These are phyloP conservation scores for Esox masquinongy DNA, from an alignment of 2,797 vertebrate species.

Conservation along the genomic window DNA sequence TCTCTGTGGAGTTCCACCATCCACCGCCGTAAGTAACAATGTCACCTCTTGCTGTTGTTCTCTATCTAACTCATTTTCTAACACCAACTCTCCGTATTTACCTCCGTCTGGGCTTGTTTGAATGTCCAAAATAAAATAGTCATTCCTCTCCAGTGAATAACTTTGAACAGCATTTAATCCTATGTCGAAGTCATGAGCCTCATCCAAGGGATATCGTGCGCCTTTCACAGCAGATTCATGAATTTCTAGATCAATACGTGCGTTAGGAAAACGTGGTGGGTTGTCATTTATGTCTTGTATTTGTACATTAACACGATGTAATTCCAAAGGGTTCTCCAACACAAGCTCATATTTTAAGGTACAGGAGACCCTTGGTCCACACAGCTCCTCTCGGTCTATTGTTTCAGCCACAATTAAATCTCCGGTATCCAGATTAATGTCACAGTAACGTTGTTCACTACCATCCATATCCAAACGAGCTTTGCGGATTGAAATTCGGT, in stretches of 20 bases:
- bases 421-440: conserved; percentile 32
- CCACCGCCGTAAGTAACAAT: not conserved
- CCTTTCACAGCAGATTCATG: conserved; percentile 41
- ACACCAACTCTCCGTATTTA: conserved; percentile 61
- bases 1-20: conserved; percentile 50
- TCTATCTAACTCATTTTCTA: conserved; percentile 66
- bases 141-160: conserved; percentile 67
- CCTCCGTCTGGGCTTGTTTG: not conserved
- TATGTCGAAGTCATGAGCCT: conserved; percentile 64
- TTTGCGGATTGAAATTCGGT: conserved; percentile 43
- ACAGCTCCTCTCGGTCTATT: conserved; percentile 69
- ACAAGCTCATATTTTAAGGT: conserved; percentile 71
- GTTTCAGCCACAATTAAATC: conserved; percentile 28
- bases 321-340: conserved; percentile 72
- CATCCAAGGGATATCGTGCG: conserved; percentile 50
- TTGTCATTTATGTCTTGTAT: conserved; percentile 81
- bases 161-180: conserved; percentile 59
- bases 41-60: conserved; percentile 35
- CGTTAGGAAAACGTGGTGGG: conserved; percentile 66
- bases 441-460: conserved; percentile 16
- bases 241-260: conserved; percentile 67
- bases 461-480: conserved; percentile 55
- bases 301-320: conserved; percentile 69
- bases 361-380: conserved; percentile 61
- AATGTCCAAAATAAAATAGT: conserved; percentile 42